Conservation (phyloP, 2,797 vertebrate species). For the Mus spretus region DNA sequence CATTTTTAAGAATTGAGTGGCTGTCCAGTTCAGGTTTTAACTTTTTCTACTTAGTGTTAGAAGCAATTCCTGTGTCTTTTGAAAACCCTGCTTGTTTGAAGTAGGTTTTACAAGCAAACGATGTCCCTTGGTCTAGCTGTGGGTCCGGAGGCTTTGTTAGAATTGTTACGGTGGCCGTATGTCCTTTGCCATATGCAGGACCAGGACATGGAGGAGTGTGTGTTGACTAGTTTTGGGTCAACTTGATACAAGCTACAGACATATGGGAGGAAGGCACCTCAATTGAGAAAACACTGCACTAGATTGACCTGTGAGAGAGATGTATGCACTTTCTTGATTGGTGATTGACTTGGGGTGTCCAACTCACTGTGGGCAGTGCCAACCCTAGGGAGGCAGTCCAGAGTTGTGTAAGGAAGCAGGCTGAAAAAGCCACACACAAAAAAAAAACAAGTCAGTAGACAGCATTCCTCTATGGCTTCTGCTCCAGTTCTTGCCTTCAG, state of each 20-base stretch:
- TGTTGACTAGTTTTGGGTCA: not conserved
- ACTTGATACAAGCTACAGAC: not conserved
- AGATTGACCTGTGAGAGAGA: not conserved
- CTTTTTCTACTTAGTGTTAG: conserved; percentile 33
- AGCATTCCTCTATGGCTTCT: not conserved
- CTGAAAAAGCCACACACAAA: not conserved
- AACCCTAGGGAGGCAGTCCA: not conserved
- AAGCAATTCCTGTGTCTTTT: conserved; percentile 33
- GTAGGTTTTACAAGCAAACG: conserved; percentile 26
- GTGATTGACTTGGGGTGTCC: not conserved
- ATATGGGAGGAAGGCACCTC: not conserved
- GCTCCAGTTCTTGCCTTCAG: not conserved
- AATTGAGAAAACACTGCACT: not conserved
- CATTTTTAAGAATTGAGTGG: conserved; percentile 48
- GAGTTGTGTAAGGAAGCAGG: not conserved
- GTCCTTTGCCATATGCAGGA: not conserved
- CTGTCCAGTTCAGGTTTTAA: conserved; percentile 55
- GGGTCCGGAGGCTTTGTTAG: conserved; percentile 7
- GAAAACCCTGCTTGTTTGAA: not conserved
- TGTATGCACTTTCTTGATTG: not conserved
- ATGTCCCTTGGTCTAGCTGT: not conserved
- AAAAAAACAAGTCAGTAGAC: not conserved
- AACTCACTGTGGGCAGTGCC: not conserved
- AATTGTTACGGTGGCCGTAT: not conserved
- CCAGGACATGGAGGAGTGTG: not conserved